Conservation (phyloP, 1,140 invertebrate genomes). For the Diuraphis noxia region DNA sequence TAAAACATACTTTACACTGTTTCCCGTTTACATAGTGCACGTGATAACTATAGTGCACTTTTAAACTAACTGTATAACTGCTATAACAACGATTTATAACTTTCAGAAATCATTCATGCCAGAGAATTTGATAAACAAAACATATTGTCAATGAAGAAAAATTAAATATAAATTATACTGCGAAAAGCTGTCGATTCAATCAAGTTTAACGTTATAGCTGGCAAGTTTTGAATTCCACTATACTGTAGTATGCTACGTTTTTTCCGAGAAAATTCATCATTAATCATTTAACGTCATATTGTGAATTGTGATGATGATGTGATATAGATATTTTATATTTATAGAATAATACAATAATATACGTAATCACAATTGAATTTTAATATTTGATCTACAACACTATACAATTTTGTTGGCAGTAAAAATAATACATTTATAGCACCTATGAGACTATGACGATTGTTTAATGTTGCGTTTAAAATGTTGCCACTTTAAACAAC, state of each 20-base stretch:
- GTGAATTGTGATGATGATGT: background rate
- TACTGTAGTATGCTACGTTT: background rate
- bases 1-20: background rate
- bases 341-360: background rate
- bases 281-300: background rate
- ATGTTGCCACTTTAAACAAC: background rate
- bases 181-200: background rate
- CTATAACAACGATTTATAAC: background rate
- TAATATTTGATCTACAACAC: background rate
- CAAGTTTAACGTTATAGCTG: background rate
- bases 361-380: background rate
- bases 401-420: background rate
- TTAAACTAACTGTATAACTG: background rate
- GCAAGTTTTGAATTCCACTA: background rate
- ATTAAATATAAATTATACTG: background rate
- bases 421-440: background rate
- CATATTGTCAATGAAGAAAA: background rate
- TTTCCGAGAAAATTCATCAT: background rate
- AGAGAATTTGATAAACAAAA: background rate
- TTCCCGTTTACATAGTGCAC: background rate
- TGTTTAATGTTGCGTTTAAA: background rate
- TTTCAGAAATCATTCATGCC: background rate
- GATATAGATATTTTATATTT: background rate
- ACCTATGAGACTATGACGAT: background rate
- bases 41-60: background rate